Evolutionary conservation across 1,140 invertebrate species (phyloP).

Genomic region (Mya arenaria): DNA sequence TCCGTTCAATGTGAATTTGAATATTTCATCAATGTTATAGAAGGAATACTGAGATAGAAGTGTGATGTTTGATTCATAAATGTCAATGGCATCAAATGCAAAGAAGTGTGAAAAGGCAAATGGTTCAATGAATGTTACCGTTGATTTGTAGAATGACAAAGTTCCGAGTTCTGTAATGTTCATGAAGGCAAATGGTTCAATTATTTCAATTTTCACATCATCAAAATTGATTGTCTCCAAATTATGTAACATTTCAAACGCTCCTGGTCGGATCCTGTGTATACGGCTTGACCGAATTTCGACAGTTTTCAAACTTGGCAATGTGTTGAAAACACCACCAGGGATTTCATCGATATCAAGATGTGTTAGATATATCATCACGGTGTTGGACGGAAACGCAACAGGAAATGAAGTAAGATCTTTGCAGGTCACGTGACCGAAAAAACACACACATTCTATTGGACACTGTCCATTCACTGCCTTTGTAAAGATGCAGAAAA

Average conservation of each 20-base stretch:
- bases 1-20: slow-evolving; percentile 12
- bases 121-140: background rate
- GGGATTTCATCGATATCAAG: slow-evolving; percentile 22
- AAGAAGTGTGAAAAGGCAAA: slow-evolving; percentile 23
- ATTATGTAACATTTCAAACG: background rate
- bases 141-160: slow-evolving; percentile 7
- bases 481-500: too few species aligned
- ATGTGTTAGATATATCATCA: background rate
- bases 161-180: slow-evolving; percentile 26
- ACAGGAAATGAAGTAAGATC: slow-evolving; percentile 32
- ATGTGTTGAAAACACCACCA: background rate
- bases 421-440: slow-evolving; percentile 19
- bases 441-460: background rate
- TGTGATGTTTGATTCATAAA: background rate
- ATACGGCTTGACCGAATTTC: background rate
- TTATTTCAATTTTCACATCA: background rate
- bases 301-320: slow-evolving; percentile 8
- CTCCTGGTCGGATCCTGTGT: background rate
- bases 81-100: slow-evolving; percentile 21
- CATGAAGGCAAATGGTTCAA: slow-evolving; percentile 21
- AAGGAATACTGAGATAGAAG: background rate
- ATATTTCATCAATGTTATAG: slow-evolving; percentile 14
- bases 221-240: slow-evolving; percentile 19
- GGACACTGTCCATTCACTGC: too few species aligned
- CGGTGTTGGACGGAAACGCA: slow-evolving; percentile 16